These are phyloP conservation scores for Melinaea marsaeus DNA, from an alignment of 2,888 invertebrate genomes.

Conservation along the genomic window DNA sequence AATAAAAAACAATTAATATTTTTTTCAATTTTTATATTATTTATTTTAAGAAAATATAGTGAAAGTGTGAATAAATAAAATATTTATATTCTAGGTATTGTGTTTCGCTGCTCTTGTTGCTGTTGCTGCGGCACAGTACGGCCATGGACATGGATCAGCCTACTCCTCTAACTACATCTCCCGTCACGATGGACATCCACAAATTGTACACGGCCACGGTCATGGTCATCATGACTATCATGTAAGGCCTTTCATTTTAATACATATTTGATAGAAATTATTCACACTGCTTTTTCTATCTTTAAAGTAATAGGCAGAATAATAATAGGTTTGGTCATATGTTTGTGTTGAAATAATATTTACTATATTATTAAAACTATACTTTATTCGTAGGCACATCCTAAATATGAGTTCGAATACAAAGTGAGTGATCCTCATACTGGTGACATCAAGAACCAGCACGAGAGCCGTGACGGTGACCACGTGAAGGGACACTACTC, in stretches of 20 bases:
- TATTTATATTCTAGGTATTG: conserved; percentile 32
- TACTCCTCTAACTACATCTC: conserved; percentile 37
- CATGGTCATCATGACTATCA: conserved; percentile 26
- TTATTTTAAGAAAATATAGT: too few species aligned
- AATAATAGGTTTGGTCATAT: too few species aligned
- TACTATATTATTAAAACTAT: neutral
- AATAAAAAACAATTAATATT: too few species aligned
- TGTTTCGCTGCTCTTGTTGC: conserved; percentile 33
- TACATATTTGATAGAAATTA: too few species aligned
- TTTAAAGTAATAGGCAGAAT: too few species aligned
- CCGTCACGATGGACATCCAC: conserved; percentile 34
- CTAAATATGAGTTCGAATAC: conserved; percentile 55
- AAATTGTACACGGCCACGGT: conserved; percentile 24
- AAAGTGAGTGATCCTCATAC: conserved; percentile 66
- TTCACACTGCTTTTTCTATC: too few species aligned
- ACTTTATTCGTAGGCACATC: conserved; percentile 23
- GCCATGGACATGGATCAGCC: conserved; percentile 36
- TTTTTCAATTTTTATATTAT: too few species aligned
- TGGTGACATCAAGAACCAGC: conserved; percentile 55
- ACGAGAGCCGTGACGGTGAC: conserved; percentile 23
- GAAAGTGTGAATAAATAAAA: neutral
- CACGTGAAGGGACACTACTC: conserved; percentile 58
- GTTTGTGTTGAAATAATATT: neutral
- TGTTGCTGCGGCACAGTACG: conserved; percentile 38
- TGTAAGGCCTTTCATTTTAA: conserved; percentile 9